Base-by-base conservation (phyloP, 2,888 invertebrate species). In the Ormyrus labotus region DNA sequence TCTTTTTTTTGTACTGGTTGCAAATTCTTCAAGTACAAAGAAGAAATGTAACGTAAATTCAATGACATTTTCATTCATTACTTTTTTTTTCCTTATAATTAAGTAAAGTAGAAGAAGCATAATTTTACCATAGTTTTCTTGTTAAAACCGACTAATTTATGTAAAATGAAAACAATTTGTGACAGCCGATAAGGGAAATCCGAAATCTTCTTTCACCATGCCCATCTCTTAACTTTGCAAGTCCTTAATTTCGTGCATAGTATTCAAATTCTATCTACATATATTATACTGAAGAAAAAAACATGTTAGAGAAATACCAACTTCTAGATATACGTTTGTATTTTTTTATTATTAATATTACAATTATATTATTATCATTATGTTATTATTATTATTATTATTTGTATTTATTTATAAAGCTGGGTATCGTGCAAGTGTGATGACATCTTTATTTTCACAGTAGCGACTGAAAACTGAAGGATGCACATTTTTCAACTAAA, bases 401-500 rank as follows among this genome's bases (percentile, higher is more conserved):
- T 83, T 81, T 81, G 69, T 83, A 78, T 82, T 80, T 79, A 82
- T 82, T 82, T 78, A 80, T 82, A 78, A 83, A 58, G 75, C 75
- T 82, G 82, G 82, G 73, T 83, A 76, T 70, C 79, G 80, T 82
- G 80, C 82, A 83, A 83, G 78, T 80, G 80, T 83, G 78, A 82
- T 75, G 67, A 67, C 71, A 77, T 77, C 64, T 75, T 68, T 77
- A 81, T 78, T 78, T 81, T 75, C 75, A 71, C 48, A 68, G 53
- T 13, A 57, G 53, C 58, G 69, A 64, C 47, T 45, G 5, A 19
- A 63, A 63, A 72, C 51, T 50, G n/a, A 9, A 6, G 60, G 58
- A 48, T 6, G 50, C 50, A 34, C 19, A 60, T 34, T 34, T 34
- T 34, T 34, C 34, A 34, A 34, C 34, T 34, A 34, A 51, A 65